phyloP scores from a whole-genome alignment of 2,888 invertebrate genomes.

The Mantis religiosa region DNA sequence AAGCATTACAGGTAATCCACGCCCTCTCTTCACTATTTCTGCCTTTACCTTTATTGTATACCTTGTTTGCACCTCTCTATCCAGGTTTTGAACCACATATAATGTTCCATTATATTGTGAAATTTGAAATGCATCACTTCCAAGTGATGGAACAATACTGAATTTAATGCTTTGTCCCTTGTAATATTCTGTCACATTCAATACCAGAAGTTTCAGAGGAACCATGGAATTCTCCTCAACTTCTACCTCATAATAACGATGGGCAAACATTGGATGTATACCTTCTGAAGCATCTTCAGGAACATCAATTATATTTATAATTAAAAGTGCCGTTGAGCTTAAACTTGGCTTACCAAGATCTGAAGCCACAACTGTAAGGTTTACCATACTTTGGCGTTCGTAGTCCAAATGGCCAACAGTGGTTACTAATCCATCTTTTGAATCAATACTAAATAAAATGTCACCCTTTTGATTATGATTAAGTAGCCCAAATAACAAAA shows the following conservation, averaged over 20 bases:
- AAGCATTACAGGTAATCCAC: slow-evolving; percentile 69
- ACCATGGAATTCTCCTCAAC: slow-evolving; percentile 75
- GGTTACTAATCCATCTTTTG: slow-evolving; percentile 77
- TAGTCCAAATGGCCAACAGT: slow-evolving; percentile 70
- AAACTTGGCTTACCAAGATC: slow-evolving; percentile 81
- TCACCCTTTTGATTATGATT: slow-evolving; percentile 38
- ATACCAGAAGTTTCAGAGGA: slow-evolving; percentile 67
- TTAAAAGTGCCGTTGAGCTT: slow-evolving; percentile 70
- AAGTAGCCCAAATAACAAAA: slow-evolving; percentile 58
- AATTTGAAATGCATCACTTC: slow-evolving; percentile 64
- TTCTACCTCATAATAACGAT: slow-evolving; percentile 73
- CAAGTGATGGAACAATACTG: slow-evolving; percentile 35
- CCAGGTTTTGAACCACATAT: slow-evolving; percentile 67
- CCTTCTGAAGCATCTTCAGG: slow-evolving; percentile 53
- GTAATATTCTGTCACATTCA: slow-evolving; percentile 70
- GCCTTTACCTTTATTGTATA: slow-evolving; percentile 58
- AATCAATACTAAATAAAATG: slow-evolving; percentile 71
- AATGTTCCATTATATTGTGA: slow-evolving; percentile 73
- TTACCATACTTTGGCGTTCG: slow-evolving; percentile 61
- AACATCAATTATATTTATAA: slow-evolving; percentile 64
- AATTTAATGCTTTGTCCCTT: slow-evolving; percentile 51
- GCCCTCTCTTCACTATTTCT: slow-evolving; percentile 56
- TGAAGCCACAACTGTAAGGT: slow-evolving; percentile 76
- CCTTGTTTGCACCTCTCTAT: slow-evolving; percentile 64
- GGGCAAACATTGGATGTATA: slow-evolving; percentile 44